Conservation (phyloP, 2,888 invertebrate species). For the Crocallis elinguaria region DNA sequence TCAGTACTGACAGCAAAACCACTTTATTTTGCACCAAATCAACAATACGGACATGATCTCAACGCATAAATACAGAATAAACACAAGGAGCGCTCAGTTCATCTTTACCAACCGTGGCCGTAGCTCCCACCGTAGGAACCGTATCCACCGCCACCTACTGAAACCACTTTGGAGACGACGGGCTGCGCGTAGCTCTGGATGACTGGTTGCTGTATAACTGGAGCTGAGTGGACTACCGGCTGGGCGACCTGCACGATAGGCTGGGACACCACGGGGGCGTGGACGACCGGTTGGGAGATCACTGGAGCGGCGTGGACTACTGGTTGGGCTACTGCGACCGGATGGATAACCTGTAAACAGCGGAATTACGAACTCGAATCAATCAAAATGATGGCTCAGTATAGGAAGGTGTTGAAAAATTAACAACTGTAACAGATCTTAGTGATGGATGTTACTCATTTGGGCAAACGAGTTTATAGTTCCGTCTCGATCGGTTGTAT, state of each 20-base stretch:
- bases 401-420: too few relatives aligned
- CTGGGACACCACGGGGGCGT: conserved; percentile 46
- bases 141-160: conserved; percentile 13
- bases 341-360: conserved; percentile 57
- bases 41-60: conserved; percentile 71
- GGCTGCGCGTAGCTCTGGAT: conserved; percentile 58
- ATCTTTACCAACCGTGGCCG: conserved; percentile 71
- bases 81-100: conserved; percentile 37
- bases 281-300: conserved; percentile 41
- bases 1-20: conserved; percentile 58
- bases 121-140: conserved; percentile 30
- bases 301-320: conserved; percentile 45
- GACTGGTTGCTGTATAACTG: conserved; percentile 49
- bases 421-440: too few relatives aligned
- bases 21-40: conserved; percentile 66
- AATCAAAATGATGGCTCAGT: too few relatives aligned
- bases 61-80: conserved; percentile 59
- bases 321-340: conserved; percentile 55
- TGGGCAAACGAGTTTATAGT: too few relatives aligned
- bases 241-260: conserved; percentile 56
- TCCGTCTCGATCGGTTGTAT: too few relatives aligned
- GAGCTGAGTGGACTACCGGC: conserved; percentile 51
- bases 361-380: too few relatives aligned
- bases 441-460: too few relatives aligned
- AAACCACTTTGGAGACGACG: conserved; percentile 14